Evolutionary conservation across 2,888 invertebrate species (phyloP).

Genomic region (Sphaerophoria rueppellii): DNA sequence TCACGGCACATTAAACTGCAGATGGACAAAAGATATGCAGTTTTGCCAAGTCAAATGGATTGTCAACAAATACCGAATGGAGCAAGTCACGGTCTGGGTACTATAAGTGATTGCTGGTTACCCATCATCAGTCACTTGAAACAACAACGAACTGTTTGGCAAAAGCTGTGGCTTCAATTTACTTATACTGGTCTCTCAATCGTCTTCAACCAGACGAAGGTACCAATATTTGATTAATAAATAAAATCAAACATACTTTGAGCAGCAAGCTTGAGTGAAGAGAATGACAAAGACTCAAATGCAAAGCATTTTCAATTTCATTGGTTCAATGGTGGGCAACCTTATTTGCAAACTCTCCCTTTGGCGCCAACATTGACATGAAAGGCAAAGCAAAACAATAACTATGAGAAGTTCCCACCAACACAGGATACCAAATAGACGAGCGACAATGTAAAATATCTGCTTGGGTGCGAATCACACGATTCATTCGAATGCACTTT

Average conservation of each 20-base stretch:
- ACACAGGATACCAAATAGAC: slow-evolving; percentile 14
- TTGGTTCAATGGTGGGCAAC: neutral
- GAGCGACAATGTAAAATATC: slow-evolving; percentile 26
- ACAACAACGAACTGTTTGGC: slow-evolving; percentile 31
- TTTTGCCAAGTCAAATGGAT: slow-evolving; percentile 64
- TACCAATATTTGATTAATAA: slow-evolving; percentile 44
- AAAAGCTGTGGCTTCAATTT: neutral
- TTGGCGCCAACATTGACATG: slow-evolving; percentile 24
- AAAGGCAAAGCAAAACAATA: slow-evolving; percentile 9
- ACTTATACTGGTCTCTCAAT: neutral
- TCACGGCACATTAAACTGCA: slow-evolving; percentile 67
- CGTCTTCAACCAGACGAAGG: neutral
- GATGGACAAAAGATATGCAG: slow-evolving; percentile 57
- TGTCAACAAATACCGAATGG: slow-evolving; percentile 61
- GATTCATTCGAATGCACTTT: slow-evolving; percentile 64
- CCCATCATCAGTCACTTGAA: slow-evolving; percentile 55
- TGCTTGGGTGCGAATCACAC: slow-evolving; percentile 54
- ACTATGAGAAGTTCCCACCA: slow-evolving; percentile 50
- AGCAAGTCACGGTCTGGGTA: slow-evolving; percentile 66
- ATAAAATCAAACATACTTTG: slow-evolving; percentile 26
- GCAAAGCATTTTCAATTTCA: slow-evolving; percentile 27
- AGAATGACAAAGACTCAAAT: slow-evolving; percentile 16
- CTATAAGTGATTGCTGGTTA: slow-evolving; percentile 65
- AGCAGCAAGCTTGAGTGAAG: neutral
- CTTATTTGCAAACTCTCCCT: slow-evolving; percentile 21